A percentile compares a stretch with the other conserved stretches of the same genome.
phyloP scores from a whole-genome alignment of 2,113 vertebrate genomes.

The Cinclus cinclus region DNA sequence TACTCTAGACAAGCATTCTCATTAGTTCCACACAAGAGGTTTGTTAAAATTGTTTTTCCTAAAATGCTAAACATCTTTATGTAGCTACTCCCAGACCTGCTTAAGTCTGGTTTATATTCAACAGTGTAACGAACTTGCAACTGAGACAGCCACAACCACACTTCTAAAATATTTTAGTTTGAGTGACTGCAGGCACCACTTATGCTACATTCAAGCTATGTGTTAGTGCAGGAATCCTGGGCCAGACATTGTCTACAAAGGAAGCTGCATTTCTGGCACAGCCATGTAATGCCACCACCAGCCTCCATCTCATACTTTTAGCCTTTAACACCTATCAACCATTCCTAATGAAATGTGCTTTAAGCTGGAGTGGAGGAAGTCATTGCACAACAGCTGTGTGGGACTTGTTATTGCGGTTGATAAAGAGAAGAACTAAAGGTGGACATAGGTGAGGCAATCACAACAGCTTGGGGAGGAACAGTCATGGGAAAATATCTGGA shows the following conservation, averaged over 20 bases:
- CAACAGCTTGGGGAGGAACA: not conserved
- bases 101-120: not conserved
- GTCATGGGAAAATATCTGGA: not conserved
- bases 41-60: not conserved
- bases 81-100: not conserved
- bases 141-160: not conserved
- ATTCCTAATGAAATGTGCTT: not conserved
- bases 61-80: not conserved
- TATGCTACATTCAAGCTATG: not conserved
- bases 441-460: too few species aligned
- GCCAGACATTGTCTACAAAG: not conserved
- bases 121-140: not conserved
- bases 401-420: not conserved
- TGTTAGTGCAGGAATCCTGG: not conserved
- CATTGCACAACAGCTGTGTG: not conserved
- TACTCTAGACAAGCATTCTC: not conserved
- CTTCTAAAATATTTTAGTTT: not conserved
- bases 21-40: not conserved
- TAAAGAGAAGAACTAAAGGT: not conserved
- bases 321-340: not conserved
- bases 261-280: not conserved
- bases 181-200: not conserved
- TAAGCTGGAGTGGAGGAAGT: not conserved
- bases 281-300: not conserved
- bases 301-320: not conserved